Evolutionary conservation across 2,113 vertebrate species (phyloP).

Genomic region (Python bivittatus): DNA sequence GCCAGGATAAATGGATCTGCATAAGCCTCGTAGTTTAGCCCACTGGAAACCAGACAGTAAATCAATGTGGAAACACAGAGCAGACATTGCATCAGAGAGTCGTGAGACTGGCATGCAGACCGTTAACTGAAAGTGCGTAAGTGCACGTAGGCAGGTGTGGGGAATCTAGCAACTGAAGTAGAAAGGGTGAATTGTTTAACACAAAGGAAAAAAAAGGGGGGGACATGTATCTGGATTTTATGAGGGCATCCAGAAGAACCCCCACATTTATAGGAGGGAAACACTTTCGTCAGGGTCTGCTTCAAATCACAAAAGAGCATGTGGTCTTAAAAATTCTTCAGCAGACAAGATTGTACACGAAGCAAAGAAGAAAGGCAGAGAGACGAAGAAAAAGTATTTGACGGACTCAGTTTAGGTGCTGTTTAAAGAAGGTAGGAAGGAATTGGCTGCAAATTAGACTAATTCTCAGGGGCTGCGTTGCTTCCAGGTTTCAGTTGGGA

Average conservation of each 20-base stretch:
- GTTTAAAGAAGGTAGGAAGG: too few species aligned
- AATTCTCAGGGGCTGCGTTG: too few species aligned
- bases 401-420: too few species aligned
- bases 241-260: neutral
- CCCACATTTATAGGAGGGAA: neutral
- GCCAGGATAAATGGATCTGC: neutral
- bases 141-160: neutral
- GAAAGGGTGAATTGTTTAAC: neutral
- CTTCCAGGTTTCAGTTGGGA: too few species aligned
- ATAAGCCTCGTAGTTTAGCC: neutral
- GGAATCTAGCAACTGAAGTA: neutral
- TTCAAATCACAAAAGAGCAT: neutral
- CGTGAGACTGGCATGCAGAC: neutral
- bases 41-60: neutral
- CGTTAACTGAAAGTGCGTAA: conserved; percentile 7
- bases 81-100: neutral
- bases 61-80: neutral
- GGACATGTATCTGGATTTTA: neutral
- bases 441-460: too few species aligned
- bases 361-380: neutral
- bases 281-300: neutral
- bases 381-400: neutral
- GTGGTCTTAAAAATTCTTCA: neutral
- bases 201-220: neutral
- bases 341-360: too few species aligned